These are phyloP conservation scores for Orestias chungarensis DNA, from an alignment of 2,797 vertebrate species.

Conservation along the genomic window DNA sequence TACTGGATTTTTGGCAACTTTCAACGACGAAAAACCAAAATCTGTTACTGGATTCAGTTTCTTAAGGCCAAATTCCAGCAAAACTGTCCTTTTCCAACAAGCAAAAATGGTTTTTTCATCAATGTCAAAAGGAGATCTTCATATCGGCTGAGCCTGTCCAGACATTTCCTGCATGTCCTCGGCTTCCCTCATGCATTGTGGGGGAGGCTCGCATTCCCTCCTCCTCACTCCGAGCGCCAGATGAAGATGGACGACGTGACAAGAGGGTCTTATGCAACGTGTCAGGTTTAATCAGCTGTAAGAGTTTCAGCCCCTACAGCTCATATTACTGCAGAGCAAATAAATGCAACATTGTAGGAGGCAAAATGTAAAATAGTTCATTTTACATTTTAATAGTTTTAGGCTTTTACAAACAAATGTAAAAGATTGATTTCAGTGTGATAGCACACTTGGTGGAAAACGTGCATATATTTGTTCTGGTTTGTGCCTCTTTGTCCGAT, in stretches of 20 bases:
- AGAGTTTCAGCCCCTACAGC: neutral
- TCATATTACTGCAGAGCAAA: neutral
- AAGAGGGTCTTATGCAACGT: conserved; percentile 17
- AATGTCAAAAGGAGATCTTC: neutral
- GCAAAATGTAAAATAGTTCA: neutral
- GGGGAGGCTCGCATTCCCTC: neutral
- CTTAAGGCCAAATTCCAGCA: neutral
- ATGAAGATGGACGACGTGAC: neutral
- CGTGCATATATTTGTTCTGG: neutral
- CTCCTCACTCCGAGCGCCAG: neutral
- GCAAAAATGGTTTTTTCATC: neutral
- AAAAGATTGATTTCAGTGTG: neutral
- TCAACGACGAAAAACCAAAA: neutral
- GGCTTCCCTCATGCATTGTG: neutral
- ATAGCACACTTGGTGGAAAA: neutral
- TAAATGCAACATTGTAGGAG: neutral
- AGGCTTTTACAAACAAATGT: neutral
- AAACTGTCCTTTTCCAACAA: neutral
- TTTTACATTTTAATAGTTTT: neutral
- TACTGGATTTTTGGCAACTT: neutral
- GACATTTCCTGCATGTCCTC: neutral
- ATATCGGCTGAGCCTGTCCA: neutral
- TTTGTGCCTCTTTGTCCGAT: neutral
- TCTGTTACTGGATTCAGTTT: neutral
- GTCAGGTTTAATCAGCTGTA: neutral